A percentile compares a stretch with the other conserved stretches of the same genome.
Evolutionary conservation across 2,797 vertebrate genomes (phyloP).

Genomic region (Rhadinocentrus ornatus): DNA sequence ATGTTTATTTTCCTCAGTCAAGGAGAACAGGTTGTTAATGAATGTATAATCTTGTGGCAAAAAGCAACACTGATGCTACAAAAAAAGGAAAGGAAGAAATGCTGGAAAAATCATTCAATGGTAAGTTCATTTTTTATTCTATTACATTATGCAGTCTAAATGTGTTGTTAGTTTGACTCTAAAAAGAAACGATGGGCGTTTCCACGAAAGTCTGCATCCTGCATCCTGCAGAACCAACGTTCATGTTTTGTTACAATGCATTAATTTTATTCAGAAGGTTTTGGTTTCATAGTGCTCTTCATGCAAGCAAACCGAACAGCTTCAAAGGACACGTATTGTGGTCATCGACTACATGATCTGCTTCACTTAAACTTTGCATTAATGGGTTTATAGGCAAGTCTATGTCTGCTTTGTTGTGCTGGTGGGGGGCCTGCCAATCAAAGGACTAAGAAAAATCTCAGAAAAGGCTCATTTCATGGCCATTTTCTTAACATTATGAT

Average conservation of each 20-base stretch:
- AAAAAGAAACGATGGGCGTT: neutral
- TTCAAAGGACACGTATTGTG: no score
- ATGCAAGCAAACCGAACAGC: no score
- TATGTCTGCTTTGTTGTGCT: neutral
- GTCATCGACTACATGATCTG: neutral
- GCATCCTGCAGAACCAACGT: no score
- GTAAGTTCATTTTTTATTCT: neutral
- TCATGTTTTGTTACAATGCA: no score
- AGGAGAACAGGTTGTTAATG: neutral
- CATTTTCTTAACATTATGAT: neutral
- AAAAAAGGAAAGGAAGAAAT: neutral
- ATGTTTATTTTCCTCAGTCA: neutral
- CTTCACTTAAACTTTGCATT: neutral
- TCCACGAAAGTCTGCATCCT: neutral
- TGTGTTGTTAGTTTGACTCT: neutral
- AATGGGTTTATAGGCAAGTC: neutral
- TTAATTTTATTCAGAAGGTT: no score
- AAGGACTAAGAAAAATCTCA: neutral
- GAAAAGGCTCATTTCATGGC: neutral
- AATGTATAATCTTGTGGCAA: neutral
- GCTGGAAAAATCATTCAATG: neutral
- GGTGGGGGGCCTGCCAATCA: neutral
- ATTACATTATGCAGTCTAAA: neutral
- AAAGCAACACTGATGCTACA: neutral
- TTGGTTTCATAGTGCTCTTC: no score